Percentiles rank a stretch among this genome's conserved stretches.
phyloP scores from a whole-genome alignment of 2,113 vertebrate species.

The Syngnathoides biaculeatus region DNA sequence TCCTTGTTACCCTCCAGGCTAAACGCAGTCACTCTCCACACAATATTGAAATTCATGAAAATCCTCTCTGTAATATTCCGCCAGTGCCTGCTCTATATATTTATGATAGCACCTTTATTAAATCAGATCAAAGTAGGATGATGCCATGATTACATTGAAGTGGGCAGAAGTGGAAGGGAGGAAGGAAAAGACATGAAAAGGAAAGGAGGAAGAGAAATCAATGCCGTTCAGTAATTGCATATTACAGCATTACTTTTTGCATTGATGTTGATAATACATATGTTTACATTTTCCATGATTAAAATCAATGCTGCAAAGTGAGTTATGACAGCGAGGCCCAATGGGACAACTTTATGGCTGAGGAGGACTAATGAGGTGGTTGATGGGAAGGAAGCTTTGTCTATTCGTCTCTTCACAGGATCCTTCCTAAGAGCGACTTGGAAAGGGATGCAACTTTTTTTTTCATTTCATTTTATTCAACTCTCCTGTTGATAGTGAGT shows the following conservation, averaged over 20 bases:
- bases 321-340: constrained; percentile 74
- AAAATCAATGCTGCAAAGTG: constrained; percentile 83
- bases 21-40: constrained; percentile 52
- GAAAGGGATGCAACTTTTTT: not conserved
- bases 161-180: constrained; percentile 20
- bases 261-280: constrained; percentile 90
- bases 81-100: constrained; percentile 59
- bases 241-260: constrained; percentile 90
- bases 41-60: constrained; percentile 88
- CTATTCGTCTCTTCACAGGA: constrained; percentile 67
- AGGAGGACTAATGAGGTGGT: constrained; percentile 75
- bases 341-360: constrained; percentile 75
- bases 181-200: constrained; percentile 26
- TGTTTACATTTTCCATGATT: constrained; percentile 88
- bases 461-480: not conserved
- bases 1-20: constrained; percentile 59
- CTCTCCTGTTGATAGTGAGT: not conserved
- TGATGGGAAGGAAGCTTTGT: constrained; percentile 70
- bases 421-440: constrained; percentile 44
- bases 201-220: constrained; percentile 77
- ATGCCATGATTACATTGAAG: constrained; percentile 80
- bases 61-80: constrained; percentile 84
- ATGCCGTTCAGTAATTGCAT: constrained; percentile 89
- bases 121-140: constrained; percentile 79
- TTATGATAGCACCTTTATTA: constrained; percentile 85